Percentiles rank a stretch among this genome's conserved stretches.
phyloP scores from a whole-genome alignment of 2,113 vertebrate genomes.

The Cisticola juncidis region DNA sequence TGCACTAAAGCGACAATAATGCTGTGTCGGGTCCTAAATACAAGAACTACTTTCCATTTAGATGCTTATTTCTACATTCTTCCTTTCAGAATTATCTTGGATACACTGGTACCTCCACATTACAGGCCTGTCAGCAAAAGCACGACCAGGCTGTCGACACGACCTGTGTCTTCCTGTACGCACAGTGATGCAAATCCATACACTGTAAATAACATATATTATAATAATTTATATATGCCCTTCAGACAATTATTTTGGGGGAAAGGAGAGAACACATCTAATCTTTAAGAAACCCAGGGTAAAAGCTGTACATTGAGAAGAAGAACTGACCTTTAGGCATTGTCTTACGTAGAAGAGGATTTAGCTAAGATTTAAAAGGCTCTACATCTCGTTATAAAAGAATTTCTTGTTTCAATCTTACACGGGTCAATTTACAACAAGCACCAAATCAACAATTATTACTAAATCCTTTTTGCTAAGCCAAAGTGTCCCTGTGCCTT shows the following conservation, averaged over 20 bases:
- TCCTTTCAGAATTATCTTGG: conserved; percentile 11
- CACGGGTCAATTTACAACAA: conserved; percentile 70
- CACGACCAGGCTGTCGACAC: neutral
- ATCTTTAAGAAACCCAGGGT: conserved; percentile 60
- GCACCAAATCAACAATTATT: conserved; percentile 69
- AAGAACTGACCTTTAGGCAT: conserved; percentile 61
- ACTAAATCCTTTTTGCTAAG: conserved; percentile 50
- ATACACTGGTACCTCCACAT: neutral
- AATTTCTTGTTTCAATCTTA: conserved; percentile 62
- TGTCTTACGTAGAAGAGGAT: conserved; percentile 53
- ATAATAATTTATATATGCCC: conserved; percentile 74
- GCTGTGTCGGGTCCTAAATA: neutral
- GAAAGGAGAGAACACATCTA: conserved; percentile 49
- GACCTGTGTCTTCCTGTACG: conserved; percentile 16
- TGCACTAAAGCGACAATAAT: neutral
- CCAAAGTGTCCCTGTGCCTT: conserved; percentile 71
- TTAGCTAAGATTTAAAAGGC: conserved; percentile 73
- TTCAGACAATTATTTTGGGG: conserved; percentile 47
- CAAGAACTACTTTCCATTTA: neutral
- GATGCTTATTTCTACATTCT: neutral
- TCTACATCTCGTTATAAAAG: conserved; percentile 70
- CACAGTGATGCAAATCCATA: conserved; percentile 62
- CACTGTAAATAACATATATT: conserved; percentile 68
- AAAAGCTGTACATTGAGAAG: conserved; percentile 68
- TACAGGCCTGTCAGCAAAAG: neutral